Percentiles rank a stretch among this genome's conserved stretches.
Evolutionary conservation across 2,888 invertebrate species (phyloP).

Genomic region (Salticus scenicus): DNA sequence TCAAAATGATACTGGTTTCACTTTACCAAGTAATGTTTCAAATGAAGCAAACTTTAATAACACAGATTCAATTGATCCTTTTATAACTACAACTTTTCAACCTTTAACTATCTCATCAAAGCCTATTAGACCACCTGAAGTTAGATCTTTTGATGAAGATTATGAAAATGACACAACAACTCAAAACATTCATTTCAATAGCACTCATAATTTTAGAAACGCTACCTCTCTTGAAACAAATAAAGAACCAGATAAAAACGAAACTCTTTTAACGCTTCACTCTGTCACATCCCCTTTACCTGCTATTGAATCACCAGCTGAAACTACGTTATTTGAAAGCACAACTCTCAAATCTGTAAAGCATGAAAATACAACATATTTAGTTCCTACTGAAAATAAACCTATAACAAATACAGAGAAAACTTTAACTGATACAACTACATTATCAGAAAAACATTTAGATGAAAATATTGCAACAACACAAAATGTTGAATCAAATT

Average conservation of each 20-base stretch:
- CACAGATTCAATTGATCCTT: not conserved
- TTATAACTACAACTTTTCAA: not conserved
- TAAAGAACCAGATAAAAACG: not conserved
- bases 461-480: no score
- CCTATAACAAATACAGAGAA: not conserved
- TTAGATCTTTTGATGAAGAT: conserved; percentile 40
- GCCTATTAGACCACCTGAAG: conserved; percentile 39
- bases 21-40: not conserved
- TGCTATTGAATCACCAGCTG: not conserved
- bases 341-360: not conserved
- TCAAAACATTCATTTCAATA: not conserved
- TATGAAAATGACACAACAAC: conserved; percentile 9
- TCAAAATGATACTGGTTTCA: not conserved
- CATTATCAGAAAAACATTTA: no score
- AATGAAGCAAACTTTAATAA: not conserved
- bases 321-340: not conserved
- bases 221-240: conserved; percentile 6
- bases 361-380: not conserved
- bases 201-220: conserved; percentile 10
- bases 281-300: not conserved
- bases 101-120: not conserved
- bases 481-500: no score
- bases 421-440: not conserved
- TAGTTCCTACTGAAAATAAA: not conserved
- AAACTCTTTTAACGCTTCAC: not conserved